phyloP scores from a whole-genome alignment of 1,140 invertebrate genomes.

The Drosophila prosaltans region DNA sequence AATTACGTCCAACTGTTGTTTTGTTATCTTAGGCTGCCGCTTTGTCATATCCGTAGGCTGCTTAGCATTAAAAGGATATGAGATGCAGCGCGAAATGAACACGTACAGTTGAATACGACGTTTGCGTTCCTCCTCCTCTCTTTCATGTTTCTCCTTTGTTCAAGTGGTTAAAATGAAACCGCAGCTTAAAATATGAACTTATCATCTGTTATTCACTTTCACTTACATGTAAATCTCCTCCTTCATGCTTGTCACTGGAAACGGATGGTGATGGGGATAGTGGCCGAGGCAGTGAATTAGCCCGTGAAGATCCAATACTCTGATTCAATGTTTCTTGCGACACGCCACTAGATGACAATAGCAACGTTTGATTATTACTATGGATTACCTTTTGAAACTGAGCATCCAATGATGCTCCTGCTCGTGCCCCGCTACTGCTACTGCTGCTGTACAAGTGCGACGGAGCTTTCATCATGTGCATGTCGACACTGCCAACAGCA shows the following conservation, averaged over 20 bases:
- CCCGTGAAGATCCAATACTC: conserved; percentile 84
- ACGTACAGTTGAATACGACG: conserved; percentile 97
- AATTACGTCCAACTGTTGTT: conserved; percentile 97
- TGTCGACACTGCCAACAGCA: conserved; percentile 17
- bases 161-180: neutral
- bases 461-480: conserved; percentile 24
- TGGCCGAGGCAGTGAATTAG: conserved; percentile 89
- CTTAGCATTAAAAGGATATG: conserved; percentile 99
- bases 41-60: conserved; percentile 98
- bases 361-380: conserved; percentile 83
- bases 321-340: conserved; percentile 87
- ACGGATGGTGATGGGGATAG: conserved; percentile 93
- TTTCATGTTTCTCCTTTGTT: conserved; percentile 90
- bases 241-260: conserved; percentile 90
- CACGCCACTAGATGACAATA: conserved; percentile 86
- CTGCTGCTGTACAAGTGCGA: conserved; percentile 23
- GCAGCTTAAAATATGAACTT: conserved; percentile 12
- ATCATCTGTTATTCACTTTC: neutral
- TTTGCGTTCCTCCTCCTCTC: conserved; percentile 96
- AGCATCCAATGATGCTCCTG: conserved; percentile 17
- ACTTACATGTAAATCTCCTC: conserved; percentile 67
- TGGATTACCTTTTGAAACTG: conserved; percentile 39
- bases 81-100: conserved; percentile 98
- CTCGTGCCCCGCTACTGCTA: conserved; percentile 19
- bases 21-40: conserved; percentile 96